Conservation (phyloP, 2,888 invertebrate species). For the Penaeus monodon region DNA sequence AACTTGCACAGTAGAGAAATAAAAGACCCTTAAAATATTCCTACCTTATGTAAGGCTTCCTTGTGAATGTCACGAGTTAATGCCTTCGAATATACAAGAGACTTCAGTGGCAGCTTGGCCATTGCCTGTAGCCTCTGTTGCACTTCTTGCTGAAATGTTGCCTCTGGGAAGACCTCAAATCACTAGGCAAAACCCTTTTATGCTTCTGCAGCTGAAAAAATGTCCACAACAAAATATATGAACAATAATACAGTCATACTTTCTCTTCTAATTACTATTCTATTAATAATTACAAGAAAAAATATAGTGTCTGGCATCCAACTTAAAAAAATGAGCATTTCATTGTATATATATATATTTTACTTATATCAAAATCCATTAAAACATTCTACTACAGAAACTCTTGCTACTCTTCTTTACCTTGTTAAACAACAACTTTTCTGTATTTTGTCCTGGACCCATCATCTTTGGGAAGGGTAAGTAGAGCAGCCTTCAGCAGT, state of each 20-base stretch:
- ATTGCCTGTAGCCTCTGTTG: constrained; percentile 73
- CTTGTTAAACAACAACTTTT: constrained; percentile 78
- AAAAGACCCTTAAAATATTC: not conserved
- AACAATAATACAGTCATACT: too few relatives aligned
- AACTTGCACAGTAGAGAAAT: too few relatives aligned
- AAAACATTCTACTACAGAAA: too few relatives aligned
- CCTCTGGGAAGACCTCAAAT: constrained; percentile 81
- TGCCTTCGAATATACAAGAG: constrained; percentile 79
- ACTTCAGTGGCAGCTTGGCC: constrained; percentile 73
- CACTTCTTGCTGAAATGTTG: constrained; percentile 75
- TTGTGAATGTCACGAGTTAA: constrained; percentile 77
- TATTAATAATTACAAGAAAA: too few relatives aligned
- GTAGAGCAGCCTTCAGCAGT: constrained; percentile 92
- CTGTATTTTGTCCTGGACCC: constrained; percentile 81
- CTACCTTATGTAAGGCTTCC: constrained; percentile 74
- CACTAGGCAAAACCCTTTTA: constrained; percentile 81
- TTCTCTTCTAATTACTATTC: too few relatives aligned
- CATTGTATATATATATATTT: too few relatives aligned
- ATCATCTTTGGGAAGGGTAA: constrained; percentile 85
- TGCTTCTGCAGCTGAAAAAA: constrained; percentile 81
- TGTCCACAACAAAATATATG: constrained; percentile 2
- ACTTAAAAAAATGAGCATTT: too few relatives aligned
- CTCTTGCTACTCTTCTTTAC: constrained; percentile 69
- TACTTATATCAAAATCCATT: too few relatives aligned
- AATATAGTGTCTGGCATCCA: too few relatives aligned